Evolutionary conservation across 2,113 vertebrate genomes (phyloP).

Genomic region (Oncorhynchus clarkii): DNA sequence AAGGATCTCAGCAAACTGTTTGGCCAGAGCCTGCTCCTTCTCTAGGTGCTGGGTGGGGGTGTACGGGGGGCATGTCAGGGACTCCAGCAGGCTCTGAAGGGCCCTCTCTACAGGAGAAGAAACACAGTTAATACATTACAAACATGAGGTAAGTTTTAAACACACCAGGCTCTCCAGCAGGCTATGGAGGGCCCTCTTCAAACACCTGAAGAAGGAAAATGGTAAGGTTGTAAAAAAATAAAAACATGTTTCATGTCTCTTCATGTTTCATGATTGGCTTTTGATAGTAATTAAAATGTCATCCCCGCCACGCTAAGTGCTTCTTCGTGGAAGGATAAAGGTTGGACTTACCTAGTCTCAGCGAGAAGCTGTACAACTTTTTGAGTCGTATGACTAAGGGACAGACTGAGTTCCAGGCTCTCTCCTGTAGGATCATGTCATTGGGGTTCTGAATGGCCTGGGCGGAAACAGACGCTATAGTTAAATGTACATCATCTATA

Average conservation of each 20-base stretch:
- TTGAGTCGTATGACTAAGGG: constrained; percentile 95
- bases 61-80: constrained; percentile 88
- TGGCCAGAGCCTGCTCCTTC: constrained; percentile 93
- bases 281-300: no score
- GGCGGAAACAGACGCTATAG: constrained; percentile 2
- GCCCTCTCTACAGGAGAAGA: constrained; percentile 80
- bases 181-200: no score
- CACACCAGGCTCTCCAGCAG: no score
- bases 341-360: constrained; percentile 82
- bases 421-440: constrained; percentile 89
- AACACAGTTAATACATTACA: background rate
- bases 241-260: no score
- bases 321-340: no score
- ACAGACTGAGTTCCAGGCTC: constrained; percentile 94
- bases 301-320: no score
- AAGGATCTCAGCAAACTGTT: constrained; percentile 97
- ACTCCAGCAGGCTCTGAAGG: constrained; percentile 88
- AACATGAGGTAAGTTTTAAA: no score
- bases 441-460: constrained; percentile 97
- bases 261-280: no score
- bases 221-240: no score
- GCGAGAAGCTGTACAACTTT: constrained; percentile 94
- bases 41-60: constrained; percentile 97
- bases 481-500: background rate
- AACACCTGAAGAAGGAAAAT: no score